These are phyloP conservation scores for Xanthia togata DNA, from an alignment of 2,888 invertebrate genomes.

Conservation along the genomic window DNA sequence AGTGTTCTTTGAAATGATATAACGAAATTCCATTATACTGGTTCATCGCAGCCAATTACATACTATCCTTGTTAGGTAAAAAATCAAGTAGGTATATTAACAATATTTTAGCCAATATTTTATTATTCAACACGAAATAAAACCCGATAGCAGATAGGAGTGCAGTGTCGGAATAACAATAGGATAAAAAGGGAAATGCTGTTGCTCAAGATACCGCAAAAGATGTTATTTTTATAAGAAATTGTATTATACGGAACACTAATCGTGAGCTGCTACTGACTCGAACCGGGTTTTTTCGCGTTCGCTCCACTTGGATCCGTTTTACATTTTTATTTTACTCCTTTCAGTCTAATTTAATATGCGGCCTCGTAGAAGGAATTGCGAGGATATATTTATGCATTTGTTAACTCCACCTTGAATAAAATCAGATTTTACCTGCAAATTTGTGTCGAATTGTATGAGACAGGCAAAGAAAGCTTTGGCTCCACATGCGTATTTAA, in stretches of 20 bases:
- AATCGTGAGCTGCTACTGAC: conserved; percentile 67
- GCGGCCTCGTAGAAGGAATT: conserved; percentile 83
- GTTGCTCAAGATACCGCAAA: conserved; percentile 58
- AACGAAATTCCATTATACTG: conserved; percentile 18
- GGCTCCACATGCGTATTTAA: conserved; percentile 54
- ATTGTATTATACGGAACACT: conserved; percentile 66
- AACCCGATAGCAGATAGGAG: conserved; percentile 18
- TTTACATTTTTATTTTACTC: conserved; percentile 86
- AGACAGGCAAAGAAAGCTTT: conserved; percentile 63
- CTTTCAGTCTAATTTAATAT: conserved; percentile 87
- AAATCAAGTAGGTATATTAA: background rate
- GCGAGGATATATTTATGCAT: conserved; percentile 83
- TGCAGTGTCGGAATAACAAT: conserved; percentile 61
- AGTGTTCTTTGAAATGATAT: conserved; percentile 33
- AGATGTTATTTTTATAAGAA: conserved; percentile 61
- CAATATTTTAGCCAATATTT: conserved; percentile 16
- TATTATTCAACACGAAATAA: conserved; percentile 36
- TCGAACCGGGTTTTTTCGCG: conserved; percentile 76
- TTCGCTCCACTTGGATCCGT: conserved; percentile 78
- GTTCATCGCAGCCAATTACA: conserved; percentile 20
- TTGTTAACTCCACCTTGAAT: conserved; percentile 82
- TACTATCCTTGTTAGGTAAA: conserved; percentile 1
- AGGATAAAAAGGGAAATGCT: conserved; percentile 59
- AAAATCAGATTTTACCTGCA: conserved; percentile 77
- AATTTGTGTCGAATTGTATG: conserved; percentile 75